A percentile compares a stretch with the other conserved stretches of the same genome.
Evolutionary conservation across 2,888 invertebrate species (phyloP).

Genomic region (Netelia melanura): DNA sequence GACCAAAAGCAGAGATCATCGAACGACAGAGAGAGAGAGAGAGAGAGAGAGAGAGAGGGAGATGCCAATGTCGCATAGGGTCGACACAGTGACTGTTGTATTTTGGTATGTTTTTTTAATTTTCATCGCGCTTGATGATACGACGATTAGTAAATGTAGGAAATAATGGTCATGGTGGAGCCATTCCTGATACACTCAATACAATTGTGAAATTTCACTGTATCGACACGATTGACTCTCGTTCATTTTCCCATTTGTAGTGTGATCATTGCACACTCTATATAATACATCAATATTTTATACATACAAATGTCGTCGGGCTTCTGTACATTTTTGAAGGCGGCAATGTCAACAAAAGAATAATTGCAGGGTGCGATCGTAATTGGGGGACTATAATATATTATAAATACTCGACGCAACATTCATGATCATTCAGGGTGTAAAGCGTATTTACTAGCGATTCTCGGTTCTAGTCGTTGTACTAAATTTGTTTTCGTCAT

Average conservation of each 20-base stretch:
- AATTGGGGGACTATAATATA: no score
- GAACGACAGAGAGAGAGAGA: neutral
- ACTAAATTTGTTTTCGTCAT: conserved; percentile 65
- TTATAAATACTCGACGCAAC: no score
- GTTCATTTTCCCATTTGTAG: neutral
- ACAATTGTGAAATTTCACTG: conserved; percentile 16
- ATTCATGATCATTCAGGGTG: conserved; percentile 1
- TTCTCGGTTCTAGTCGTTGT: conserved; percentile 29
- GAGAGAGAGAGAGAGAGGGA: no score
- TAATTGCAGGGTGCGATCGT: neutral
- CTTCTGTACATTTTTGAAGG: neutral
- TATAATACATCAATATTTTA: neutral
- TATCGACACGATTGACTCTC: conserved; percentile 12
- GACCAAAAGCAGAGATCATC: conserved; percentile 36
- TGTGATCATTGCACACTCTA: neutral
- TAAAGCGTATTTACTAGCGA: conserved; percentile 12
- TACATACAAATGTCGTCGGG: neutral
- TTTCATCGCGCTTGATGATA: neutral
- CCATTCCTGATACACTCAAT: conserved; percentile 19
- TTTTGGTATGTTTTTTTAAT: no score
- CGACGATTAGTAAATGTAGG: conserved; percentile 2
- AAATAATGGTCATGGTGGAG: neutral
- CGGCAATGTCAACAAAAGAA: neutral
- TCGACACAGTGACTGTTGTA: neutral
- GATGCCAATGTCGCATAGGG: neutral